Percentiles rank a stretch among this genome's conserved stretches.
Evolutionary conservation across 2,113 vertebrate genomes (phyloP).

Genomic region (Calidris pygmaea): DNA sequence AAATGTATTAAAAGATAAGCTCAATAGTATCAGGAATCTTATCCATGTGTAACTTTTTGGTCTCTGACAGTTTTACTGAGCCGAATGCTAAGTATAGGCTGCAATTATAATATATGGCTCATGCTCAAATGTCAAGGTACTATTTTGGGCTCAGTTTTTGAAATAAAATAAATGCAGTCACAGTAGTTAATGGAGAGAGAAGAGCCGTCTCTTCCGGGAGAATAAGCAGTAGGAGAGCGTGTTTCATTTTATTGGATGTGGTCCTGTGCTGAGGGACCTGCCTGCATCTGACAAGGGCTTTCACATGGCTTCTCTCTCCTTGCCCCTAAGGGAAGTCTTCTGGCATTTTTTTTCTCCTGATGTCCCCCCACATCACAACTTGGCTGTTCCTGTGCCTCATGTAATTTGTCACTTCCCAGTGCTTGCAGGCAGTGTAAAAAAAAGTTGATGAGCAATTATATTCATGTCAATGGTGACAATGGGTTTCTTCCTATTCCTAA

Average conservation of each 20-base stretch:
- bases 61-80: constrained; percentile 46
- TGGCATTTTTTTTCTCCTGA: neutral
- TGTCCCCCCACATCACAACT: neutral
- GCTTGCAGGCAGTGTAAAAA: neutral
- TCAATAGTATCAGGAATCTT: constrained; percentile 31
- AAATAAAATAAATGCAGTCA: constrained; percentile 30
- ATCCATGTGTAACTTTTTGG: constrained; percentile 14
- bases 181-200: constrained; percentile 29
- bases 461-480: neutral
- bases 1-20: neutral
- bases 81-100: constrained; percentile 46
- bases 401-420: neutral
- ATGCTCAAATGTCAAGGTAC: constrained; percentile 59
- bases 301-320: neutral
- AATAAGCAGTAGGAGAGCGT: neutral
- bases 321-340: neutral
- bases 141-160: constrained; percentile 56
- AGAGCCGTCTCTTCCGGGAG: neutral
- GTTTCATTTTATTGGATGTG: neutral
- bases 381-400: neutral
- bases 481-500: neutral
- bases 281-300: neutral
- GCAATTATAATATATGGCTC: constrained; percentile 56
- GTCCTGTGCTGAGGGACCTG: neutral
- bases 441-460: constrained; percentile 5